These are phyloP conservation scores for Vollenhovia emeryi DNA, from an alignment of 1,140 invertebrate species.

Conservation along the genomic window DNA sequence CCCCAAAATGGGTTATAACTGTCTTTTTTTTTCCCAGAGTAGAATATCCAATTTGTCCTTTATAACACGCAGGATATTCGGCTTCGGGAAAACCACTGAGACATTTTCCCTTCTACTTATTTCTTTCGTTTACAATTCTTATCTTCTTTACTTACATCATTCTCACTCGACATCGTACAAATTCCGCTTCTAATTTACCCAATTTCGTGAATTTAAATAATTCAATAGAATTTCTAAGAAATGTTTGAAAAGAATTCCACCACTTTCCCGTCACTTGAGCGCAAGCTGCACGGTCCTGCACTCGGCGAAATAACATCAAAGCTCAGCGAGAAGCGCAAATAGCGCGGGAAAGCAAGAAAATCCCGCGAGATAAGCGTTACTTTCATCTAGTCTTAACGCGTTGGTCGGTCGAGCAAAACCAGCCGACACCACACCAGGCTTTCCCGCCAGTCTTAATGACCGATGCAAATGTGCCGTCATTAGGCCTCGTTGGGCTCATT, in stretches of 20 bases:
- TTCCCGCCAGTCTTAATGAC: slow-evolving; percentile 74
- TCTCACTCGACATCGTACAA: neutral
- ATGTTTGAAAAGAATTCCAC: neutral
- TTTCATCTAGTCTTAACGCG: slow-evolving; percentile 44
- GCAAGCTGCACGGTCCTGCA: neutral
- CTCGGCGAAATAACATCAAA: slow-evolving; percentile 6
- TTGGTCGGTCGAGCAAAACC: slow-evolving; percentile 47
- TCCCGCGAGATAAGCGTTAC: slow-evolving; percentile 57
- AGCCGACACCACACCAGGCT: slow-evolving; percentile 39
- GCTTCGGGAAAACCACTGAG: neutral
- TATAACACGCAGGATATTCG: neutral
- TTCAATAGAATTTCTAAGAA: neutral
- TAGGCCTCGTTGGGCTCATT: slow-evolving; percentile 79
- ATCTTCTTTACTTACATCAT: neutral
- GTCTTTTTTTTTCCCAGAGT: too few relatives aligned
- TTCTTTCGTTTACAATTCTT: neutral
- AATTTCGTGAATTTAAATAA: neutral
- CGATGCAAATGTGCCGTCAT: slow-evolving; percentile 77
- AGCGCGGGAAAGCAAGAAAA: slow-evolving; percentile 46
- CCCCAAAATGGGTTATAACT: too few relatives aligned
- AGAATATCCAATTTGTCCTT: neutral
- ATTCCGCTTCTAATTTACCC: neutral
- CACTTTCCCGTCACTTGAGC: neutral
- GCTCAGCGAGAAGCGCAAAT: neutral
- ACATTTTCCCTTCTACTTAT: neutral